These are phyloP conservation scores for Leptarthrus brevirostris DNA, from an alignment of 2,888 invertebrate genomes.

Conservation along the genomic window DNA sequence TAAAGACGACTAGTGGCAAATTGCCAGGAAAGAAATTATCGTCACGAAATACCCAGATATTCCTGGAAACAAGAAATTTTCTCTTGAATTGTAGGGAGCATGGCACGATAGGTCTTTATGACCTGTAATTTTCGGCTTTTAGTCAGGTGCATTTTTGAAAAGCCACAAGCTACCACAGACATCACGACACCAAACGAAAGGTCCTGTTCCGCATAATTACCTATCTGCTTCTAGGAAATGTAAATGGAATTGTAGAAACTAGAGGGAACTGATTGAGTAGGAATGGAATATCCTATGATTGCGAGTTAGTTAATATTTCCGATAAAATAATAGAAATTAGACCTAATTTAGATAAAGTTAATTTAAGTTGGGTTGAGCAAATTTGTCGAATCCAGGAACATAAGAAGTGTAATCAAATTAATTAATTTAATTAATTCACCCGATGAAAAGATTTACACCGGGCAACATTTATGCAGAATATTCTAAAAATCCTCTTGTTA, in stretches of 20 bases:
- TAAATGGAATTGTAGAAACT: conserved; percentile 28
- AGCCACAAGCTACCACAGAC: conserved; percentile 38
- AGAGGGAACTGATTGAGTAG: conserved; percentile 27
- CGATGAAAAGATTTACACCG: too few relatives aligned
- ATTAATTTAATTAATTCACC: too few relatives aligned
- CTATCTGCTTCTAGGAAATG: conserved; percentile 38
- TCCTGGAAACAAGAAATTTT: conserved; percentile 43
- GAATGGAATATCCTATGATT: conserved; percentile 1
- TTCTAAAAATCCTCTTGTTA: too few relatives aligned
- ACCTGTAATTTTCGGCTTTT: conserved; percentile 46
- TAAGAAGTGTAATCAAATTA: too few relatives aligned
- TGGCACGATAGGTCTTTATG: conserved; percentile 43
- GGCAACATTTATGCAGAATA: too few relatives aligned
- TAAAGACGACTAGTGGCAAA: conserved; percentile 41
- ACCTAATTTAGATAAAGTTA: too few relatives aligned
- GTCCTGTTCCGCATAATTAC: conserved; percentile 43
- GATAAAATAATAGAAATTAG: too few relatives aligned
- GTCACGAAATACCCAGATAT: conserved; percentile 44
- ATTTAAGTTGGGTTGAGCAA: too few relatives aligned
- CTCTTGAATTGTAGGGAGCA: conserved; percentile 39
- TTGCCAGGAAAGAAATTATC: conserved; percentile 44
- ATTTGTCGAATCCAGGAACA: too few relatives aligned
- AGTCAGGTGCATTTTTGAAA: conserved; percentile 43
- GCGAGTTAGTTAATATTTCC: neutral
- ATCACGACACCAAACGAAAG: conserved; percentile 44